A percentile compares a stretch with the other conserved stretches of the same genome.
Evolutionary conservation across 2,113 vertebrate genomes (phyloP).

Genomic region (Stigmatopora nigra): DNA sequence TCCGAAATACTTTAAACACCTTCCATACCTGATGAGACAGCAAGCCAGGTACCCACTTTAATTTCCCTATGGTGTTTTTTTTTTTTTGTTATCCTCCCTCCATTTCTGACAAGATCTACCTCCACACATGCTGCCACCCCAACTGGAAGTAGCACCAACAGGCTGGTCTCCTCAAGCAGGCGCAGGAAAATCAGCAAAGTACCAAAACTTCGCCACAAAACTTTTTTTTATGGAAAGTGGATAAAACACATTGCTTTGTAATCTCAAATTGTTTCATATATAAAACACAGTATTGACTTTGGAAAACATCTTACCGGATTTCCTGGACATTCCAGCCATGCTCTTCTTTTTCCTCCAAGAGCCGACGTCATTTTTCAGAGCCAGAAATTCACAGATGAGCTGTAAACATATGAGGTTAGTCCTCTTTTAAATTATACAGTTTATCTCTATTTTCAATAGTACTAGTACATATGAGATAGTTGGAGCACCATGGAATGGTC

Average conservation of each 20-base stretch:
- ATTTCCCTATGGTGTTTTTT: background rate
- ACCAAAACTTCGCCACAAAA: constrained; percentile 90
- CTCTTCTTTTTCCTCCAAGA: constrained; percentile 93
- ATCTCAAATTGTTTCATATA: background rate
- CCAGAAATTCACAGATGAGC: constrained; percentile 94
- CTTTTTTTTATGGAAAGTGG: constrained; percentile 65
- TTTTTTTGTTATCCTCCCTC: background rate
- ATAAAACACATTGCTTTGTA: background rate
- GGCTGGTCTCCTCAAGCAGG: constrained; percentile 86
- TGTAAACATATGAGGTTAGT: constrained; percentile 38
- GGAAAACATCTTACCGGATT: constrained; percentile 74
- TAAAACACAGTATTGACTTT: background rate
- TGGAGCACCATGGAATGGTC: too few relatives aligned
- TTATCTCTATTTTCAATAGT: too few relatives aligned
- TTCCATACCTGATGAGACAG: constrained; percentile 81
- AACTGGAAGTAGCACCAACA: constrained; percentile 85
- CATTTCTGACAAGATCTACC: constrained; percentile 56
- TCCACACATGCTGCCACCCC: constrained; percentile 86
- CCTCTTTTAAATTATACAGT: background rate
- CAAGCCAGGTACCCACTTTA: background rate
- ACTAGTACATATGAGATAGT: too few relatives aligned
- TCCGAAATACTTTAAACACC: constrained; percentile 73
- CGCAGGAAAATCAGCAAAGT: constrained; percentile 91
- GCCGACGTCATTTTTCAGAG: constrained; percentile 94
- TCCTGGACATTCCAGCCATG: constrained; percentile 91